A percentile compares a stretch with the other conserved stretches of the same genome.
phyloP scores from a whole-genome alignment of 2,888 invertebrate genomes.

The Drosophila neutralis region DNA sequence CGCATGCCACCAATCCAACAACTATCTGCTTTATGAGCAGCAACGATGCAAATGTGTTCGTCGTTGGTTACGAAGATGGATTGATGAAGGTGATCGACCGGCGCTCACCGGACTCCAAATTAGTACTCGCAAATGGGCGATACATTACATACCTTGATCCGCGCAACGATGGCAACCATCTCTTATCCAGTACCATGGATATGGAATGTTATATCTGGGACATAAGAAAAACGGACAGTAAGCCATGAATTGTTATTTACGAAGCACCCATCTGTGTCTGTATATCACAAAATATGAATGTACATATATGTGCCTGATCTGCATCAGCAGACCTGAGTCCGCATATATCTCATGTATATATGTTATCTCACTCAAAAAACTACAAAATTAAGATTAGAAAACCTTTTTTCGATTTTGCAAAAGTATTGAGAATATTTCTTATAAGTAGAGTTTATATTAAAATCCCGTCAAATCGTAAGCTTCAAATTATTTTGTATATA shows the following conservation, averaged over 20 bases:
- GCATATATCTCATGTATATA: neutral
- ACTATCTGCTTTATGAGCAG: accelerated
- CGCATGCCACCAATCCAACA: accelerated
- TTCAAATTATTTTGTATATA: neutral
- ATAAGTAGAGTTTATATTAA: neutral
- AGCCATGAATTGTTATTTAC: neutral
- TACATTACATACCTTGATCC: neutral
- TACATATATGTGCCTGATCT: neutral
- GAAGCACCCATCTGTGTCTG: neutral
- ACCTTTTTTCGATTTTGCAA: neutral
- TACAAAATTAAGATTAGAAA: neutral
- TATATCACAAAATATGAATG: neutral
- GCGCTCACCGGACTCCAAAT: neutral
- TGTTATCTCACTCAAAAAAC: neutral
- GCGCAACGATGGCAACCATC: neutral
- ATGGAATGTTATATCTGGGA: too few species aligned
- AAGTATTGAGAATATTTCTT: neutral
- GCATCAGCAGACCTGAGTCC: neutral
- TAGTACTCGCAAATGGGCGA: accelerated
- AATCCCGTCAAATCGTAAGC: neutral
- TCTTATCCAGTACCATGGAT: accelerated
- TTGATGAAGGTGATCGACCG: neutral
- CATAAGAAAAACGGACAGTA: accelerated
- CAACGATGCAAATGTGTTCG: neutral
- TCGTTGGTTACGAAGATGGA: neutral